Evolutionary conservation across 2,113 vertebrate species (phyloP), one percentile per base, ranked within the genome.

Genomic region (Prionailurus bengalensis): DNA sequence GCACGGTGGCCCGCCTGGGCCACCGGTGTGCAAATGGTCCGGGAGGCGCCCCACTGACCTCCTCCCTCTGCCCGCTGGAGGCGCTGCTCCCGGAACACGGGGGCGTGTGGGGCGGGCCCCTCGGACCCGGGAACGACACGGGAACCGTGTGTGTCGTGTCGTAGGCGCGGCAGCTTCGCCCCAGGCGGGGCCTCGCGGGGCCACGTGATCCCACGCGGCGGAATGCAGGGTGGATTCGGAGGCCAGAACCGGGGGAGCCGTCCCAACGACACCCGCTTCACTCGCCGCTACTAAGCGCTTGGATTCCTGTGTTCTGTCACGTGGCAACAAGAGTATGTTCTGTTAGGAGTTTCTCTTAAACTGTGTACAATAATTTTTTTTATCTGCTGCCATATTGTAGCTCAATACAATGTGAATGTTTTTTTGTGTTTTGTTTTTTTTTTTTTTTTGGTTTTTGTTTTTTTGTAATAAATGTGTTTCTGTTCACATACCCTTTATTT

Each of bases 211-310:
- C 99, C 99, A 0, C 96, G 99, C 4, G 99, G 99, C 23, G 98
- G 98, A 23, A 98, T 99, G 98, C 99, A 99, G 95, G 99, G 99
- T 0, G 99, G 99, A 17, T 99, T 99, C 70, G 99, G 99, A 1
- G 99, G 99, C 11, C 99, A 99, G 96, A 99, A 98, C 74, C 97
- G 99, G 78, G 98, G 98, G 39, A 98, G 97, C 97, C 96, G 99
- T 83, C 98, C 98, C n/a, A 99, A 95, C 0, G 99, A 99, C 2
- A 98, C 98, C 80, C 99, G 99, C 78, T 99, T 99, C 98, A 99
- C 98, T 71, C 98, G 98, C 89, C 99, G 98, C 98, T 99, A 99
- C 97, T 99, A 98, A 99, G 92, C 79, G 90, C 94, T 95, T 95
- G 85, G 80, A 96, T 70, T 16, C 95, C 97, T 91, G 71, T 85